Evolutionary conservation across 2,888 invertebrate species (phyloP), one percentile per base, ranked within the genome.

Genomic region (Drosophila formosana): DNA sequence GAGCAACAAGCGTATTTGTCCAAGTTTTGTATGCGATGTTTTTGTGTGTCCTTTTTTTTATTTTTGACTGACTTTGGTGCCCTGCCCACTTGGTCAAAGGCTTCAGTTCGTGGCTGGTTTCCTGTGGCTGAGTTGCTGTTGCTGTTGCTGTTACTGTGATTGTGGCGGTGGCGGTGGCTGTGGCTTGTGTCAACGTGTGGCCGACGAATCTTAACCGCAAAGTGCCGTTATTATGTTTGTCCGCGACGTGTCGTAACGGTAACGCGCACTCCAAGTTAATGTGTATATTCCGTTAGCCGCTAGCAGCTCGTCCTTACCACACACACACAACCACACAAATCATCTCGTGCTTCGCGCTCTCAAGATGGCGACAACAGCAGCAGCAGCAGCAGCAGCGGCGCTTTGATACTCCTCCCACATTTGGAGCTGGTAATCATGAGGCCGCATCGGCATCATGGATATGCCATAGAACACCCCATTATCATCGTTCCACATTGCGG

Each of bases 201-300:
- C 85, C 88, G 88, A 81, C 88, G 85, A 81, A 75, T 81, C 71
- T 81, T 75, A 72, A 88, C 83, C 83, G 80, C 83, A 83, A 83
- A 85, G 76, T 74, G 58, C 82, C 82, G 85, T 64, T 83, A 85
- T 82, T 83, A 83, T 83, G 73, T 58, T 75, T 80, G 58, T 83
- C 83, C 83, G 83, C 88, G 83, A 83, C 86, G 88, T 88, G 88
- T 83, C 88, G 86, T 79, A 78, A 83, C 83, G 88, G 83, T 88
- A 83, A 77, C 86, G 83, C 88, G 86, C 86, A 82, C 83, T 83
- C 86, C 66, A 83, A 83, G 86, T 83, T 83, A 83, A 85, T 83
- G 83, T 88, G 73, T 75, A 62, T 68, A 82, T 76, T 68, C 73
- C 66, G 73, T 45, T 64, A 47, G 61, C 62, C 58, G 56, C 60